Evolutionary conservation across 2,888 invertebrate species (phyloP).

Genomic region (Acanthococcus lagerstroemiae): DNA sequence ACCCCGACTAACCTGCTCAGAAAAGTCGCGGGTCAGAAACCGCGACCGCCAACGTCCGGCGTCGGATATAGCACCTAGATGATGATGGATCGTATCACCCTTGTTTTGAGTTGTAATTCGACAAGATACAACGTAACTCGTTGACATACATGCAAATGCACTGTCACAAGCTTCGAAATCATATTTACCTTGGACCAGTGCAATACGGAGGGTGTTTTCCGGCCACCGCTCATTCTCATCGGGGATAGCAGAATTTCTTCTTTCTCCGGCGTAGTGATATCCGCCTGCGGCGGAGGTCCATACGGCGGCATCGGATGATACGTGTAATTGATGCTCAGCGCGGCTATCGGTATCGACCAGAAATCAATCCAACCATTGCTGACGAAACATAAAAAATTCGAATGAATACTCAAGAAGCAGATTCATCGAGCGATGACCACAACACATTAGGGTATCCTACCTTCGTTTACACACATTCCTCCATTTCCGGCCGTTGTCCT

Average conservation of each 20-base stretch:
- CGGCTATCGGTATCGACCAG: constrained; percentile 91
- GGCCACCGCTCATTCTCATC: constrained; percentile 73
- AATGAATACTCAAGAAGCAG: too few relatives aligned
- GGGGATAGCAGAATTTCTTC: constrained; percentile 86
- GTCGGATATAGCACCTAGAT: too few relatives aligned
- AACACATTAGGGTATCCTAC: constrained; percentile 39
- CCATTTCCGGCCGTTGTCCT: constrained; percentile 57
- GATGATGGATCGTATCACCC: not conserved
- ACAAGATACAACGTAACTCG: too few relatives aligned
- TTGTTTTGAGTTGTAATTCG: too few relatives aligned
- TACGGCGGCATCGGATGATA: constrained; percentile 88
- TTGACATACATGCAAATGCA: not conserved
- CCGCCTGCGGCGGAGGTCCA: constrained; percentile 79
- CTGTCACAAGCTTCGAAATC: not conserved
- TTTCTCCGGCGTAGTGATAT: constrained; percentile 87
- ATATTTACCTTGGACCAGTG: constrained; percentile 42
- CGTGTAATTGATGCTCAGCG: constrained; percentile 77
- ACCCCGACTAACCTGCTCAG: too few relatives aligned
- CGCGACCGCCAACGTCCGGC: too few relatives aligned
- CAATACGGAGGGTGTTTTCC: constrained; percentile 62
- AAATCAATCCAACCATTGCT: constrained; percentile 84
- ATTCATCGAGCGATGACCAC: not conserved
- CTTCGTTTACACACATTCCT: constrained; percentile 63
- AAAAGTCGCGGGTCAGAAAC: too few relatives aligned
- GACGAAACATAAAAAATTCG: too few relatives aligned